Evolutionary conservation across 2,888 invertebrate genomes (phyloP).

Genomic region (Apamea epomidion): DNA sequence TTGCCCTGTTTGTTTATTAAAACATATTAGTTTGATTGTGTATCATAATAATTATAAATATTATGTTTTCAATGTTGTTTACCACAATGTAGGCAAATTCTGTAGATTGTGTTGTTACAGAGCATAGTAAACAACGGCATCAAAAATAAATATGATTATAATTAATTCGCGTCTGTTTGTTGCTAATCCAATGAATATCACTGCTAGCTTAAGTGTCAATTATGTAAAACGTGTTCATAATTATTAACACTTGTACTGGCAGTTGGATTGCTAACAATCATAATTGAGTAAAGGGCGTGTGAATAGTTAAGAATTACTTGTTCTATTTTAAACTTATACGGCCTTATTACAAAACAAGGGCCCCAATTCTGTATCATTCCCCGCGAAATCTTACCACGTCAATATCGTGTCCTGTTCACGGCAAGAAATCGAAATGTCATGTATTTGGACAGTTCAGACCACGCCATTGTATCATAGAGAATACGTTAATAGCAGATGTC

Average conservation of each 20-base stretch:
- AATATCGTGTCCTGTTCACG: no score
- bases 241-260: background rate
- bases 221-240: background rate
- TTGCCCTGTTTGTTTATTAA: background rate
- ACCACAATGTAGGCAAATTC: background rate
- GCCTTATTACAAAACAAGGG: no score
- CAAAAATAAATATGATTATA: background rate
- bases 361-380: no score
- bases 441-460: no score
- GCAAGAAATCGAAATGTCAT: no score
- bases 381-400: no score
- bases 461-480: no score
- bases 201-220: background rate
- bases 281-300: background rate
- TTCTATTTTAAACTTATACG: background rate
- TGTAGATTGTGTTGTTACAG: background rate
- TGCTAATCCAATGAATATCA: background rate
- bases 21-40: background rate
- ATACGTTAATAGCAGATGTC: no score
- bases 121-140: background rate
- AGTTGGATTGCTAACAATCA: background rate
- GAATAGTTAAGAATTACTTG: background rate
- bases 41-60: background rate
- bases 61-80: background rate
- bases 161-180: background rate